These are phyloP conservation scores for Drosophila bocki DNA, from an alignment of 1,140 invertebrate genomes.

Conservation along the genomic window DNA sequence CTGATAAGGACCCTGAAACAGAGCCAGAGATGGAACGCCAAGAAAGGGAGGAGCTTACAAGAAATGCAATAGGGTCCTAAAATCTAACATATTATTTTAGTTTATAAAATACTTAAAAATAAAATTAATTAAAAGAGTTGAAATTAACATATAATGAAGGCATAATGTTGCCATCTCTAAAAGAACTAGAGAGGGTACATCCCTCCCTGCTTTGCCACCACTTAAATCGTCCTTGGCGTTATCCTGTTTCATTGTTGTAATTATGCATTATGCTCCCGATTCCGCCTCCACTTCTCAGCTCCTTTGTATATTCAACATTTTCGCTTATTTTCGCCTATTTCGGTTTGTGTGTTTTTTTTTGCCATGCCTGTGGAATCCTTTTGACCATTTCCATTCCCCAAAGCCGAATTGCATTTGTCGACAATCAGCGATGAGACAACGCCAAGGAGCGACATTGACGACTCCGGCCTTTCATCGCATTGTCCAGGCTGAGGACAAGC, in stretches of 20 bases:
- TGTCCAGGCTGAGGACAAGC: slow-evolving; percentile 3
- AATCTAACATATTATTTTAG: not conserved
- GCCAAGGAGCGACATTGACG: slow-evolving; percentile 52
- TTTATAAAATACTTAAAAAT: not conserved
- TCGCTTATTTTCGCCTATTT: slow-evolving; percentile 17
- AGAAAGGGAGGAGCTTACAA: not conserved
- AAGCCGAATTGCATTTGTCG: slow-evolving; percentile 40
- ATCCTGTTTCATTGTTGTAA: slow-evolving; percentile 66
- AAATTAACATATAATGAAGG: no score
- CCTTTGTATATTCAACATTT: slow-evolving; percentile 20
- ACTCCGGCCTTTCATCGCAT: slow-evolving; percentile 16
- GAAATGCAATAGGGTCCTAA: not conserved
- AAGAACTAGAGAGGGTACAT: no score
- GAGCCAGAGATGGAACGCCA: slow-evolving; percentile 1
- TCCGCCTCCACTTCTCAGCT: slow-evolving; percentile 2
- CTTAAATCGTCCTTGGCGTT: slow-evolving; percentile 62
- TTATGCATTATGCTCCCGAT: slow-evolving; percentile 72
- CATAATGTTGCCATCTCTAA: not conserved
- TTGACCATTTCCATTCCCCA: slow-evolving; percentile 25
- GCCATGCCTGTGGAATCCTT: slow-evolving; percentile 16
- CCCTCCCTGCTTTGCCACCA: slow-evolving; percentile 28
- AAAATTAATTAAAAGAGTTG: not conserved
- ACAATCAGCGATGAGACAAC: slow-evolving; percentile 15
- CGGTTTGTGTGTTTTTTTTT: not conserved
- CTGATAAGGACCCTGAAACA: slow-evolving; percentile 67